phyloP scores from a whole-genome alignment of 2,113 vertebrate species.

The Tychaedon coryphoeus region DNA sequence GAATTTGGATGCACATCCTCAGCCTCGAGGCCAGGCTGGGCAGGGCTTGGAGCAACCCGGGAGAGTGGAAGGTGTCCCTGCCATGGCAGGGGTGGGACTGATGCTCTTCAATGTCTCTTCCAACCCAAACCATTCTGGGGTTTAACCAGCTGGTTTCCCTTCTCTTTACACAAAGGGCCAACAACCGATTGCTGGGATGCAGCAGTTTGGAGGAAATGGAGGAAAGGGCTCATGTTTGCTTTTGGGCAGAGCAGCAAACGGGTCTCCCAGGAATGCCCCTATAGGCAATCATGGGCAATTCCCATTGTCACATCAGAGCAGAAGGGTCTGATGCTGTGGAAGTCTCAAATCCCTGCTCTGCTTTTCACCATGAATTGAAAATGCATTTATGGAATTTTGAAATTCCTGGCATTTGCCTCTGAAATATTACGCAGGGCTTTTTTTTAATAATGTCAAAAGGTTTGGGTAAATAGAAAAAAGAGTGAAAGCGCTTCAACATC shows the following conservation, averaged over 20 bases:
- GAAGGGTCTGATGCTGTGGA: background rate
- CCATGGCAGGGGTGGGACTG: background rate
- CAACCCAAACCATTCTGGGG: background rate
- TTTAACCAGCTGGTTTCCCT: background rate
- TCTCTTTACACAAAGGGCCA: background rate
- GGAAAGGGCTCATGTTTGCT: background rate
- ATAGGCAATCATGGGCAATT: background rate
- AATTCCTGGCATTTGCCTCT: conserved; percentile 18
- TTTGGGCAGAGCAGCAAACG: background rate
- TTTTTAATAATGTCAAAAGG: conserved; percentile 24
- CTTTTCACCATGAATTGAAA: background rate
- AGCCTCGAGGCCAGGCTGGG: background rate
- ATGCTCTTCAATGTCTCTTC: background rate
- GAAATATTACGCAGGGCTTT: background rate
- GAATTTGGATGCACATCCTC: background rate
- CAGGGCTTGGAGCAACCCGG: background rate
- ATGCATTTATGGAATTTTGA: background rate
- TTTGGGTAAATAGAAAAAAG: background rate
- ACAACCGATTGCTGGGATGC: background rate
- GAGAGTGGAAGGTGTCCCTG: background rate
- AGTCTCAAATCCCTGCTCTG: background rate
- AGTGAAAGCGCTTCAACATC: background rate
- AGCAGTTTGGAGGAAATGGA: background rate
- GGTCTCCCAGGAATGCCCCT: background rate
- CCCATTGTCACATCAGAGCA: background rate